A percentile compares a stretch with the other conserved stretches of the same genome.
These are phyloP conservation scores for Adelges cooleyi DNA, from an alignment of 1,140 invertebrate genomes.

Conservation along the genomic window DNA sequence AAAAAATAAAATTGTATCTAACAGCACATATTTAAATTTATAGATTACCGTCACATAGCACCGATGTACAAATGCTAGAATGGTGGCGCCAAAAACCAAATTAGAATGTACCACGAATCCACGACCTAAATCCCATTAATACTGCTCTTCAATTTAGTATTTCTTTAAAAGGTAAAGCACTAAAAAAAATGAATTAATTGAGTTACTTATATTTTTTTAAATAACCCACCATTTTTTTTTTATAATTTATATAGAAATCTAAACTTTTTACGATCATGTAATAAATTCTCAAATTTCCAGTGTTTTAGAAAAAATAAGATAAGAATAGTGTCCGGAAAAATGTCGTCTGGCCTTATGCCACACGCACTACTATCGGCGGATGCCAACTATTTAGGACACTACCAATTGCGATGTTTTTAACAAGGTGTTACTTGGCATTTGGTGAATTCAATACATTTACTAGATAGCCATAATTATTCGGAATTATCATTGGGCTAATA, in stretches of 20 bases:
- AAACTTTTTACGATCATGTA: too few species aligned
- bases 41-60: conserved; percentile 2
- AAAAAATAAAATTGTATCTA: too few species aligned
- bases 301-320: neutral
- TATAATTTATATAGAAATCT: too few species aligned
- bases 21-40: too few species aligned
- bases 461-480: too few species aligned
- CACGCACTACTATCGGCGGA: conserved; percentile 7
- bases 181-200: too few species aligned
- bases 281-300: conserved; percentile 22
- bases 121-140: conserved; percentile 18
- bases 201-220: too few species aligned
- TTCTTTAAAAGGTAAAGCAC: too few species aligned
- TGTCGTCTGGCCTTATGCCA: conserved; percentile 22
- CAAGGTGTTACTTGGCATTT: neutral
- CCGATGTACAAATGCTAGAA: neutral
- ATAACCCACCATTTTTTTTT: too few species aligned
- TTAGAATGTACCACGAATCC: conserved; percentile 13
- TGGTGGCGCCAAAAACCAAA: conserved; percentile 10
- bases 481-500: too few species aligned
- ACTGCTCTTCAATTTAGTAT: neutral
- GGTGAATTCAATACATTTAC: too few species aligned
- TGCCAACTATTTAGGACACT: conserved; percentile 26
- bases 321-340: conserved; percentile 25
- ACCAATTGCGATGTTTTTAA: conserved; percentile 1